phyloP scores from a whole-genome alignment of 2,113 vertebrate genomes.

The Prinia subflava region DNA sequence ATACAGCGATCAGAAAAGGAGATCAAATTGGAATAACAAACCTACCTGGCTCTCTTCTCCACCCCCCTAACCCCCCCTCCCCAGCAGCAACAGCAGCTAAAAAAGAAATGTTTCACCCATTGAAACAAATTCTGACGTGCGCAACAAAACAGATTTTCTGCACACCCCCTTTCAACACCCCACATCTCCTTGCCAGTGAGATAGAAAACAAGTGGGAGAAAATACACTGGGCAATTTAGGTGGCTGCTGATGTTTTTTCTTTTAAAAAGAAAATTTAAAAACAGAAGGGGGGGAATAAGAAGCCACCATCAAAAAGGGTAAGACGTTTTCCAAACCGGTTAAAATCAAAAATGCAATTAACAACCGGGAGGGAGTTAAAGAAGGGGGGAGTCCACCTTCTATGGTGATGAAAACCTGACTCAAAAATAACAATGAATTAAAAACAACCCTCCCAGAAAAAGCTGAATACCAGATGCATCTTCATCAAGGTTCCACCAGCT shows the following conservation, averaged over 20 bases:
- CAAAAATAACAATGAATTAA: conserved; percentile 48
- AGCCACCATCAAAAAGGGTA: background rate
- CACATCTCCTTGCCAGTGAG: conserved; percentile 22
- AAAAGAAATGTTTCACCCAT: conserved; percentile 24
- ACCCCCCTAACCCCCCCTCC: background rate
- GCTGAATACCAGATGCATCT: conserved; percentile 24
- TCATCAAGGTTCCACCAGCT: conserved; percentile 34
- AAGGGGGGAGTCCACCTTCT: conserved; percentile 28
- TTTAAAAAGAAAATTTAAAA: background rate
- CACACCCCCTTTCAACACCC: background rate
- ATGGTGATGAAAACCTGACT: conserved; percentile 36
- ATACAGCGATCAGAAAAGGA: conserved; percentile 18
- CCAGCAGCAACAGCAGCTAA: background rate
- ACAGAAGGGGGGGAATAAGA: background rate
- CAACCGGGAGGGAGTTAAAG: background rate
- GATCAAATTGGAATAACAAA: conserved; percentile 21
- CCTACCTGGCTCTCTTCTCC: conserved; percentile 57
- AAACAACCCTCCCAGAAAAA: background rate
- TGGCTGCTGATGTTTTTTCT: background rate
- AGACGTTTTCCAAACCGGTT: background rate
- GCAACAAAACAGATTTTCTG: conserved; percentile 28
- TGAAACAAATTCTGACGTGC: conserved; percentile 5
- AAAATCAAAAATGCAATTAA: conserved; percentile 36
- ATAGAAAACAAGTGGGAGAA: background rate
- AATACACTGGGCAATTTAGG: background rate